These are phyloP conservation scores for Pristionchus maxplancki DNA, from an alignment of 2,888 invertebrate genomes.

Conservation along the genomic window DNA sequence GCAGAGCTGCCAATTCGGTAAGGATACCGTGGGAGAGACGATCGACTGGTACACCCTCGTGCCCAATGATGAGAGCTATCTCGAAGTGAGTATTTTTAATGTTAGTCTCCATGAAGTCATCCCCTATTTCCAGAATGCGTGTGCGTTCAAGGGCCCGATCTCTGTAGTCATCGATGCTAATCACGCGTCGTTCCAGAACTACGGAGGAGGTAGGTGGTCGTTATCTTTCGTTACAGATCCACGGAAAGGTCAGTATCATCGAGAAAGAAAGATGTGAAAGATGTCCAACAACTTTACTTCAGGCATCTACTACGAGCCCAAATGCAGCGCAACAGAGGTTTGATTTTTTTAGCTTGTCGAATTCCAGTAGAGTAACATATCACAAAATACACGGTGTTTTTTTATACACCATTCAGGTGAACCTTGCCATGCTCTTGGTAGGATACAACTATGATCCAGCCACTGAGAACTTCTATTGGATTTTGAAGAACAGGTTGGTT, in stretches of 20 bases:
- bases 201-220: conserved; percentile 73
- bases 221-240: too few relatives aligned
- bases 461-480: too few relatives aligned
- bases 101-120: background rate
- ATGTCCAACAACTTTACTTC: background rate
- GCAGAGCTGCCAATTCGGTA: background rate
- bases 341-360: too few relatives aligned
- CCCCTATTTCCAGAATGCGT: conserved; percentile 57
- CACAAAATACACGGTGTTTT: too few relatives aligned
- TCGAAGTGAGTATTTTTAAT: conserved; percentile 59
- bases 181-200: conserved; percentile 77
- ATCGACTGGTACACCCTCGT: conserved; percentile 78
- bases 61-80: conserved; percentile 72
- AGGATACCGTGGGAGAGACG: conserved; percentile 48
- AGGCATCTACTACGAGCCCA: conserved; percentile 78
- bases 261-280: background rate
- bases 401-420: too few relatives aligned
- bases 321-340: conserved; percentile 86
- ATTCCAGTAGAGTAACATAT: too few relatives aligned
- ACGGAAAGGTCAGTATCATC: too few relatives aligned
- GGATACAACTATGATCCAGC: too few relatives aligned
- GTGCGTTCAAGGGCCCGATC: conserved; percentile 77
- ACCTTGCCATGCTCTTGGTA: conserved; percentile 91
- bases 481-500: conserved; percentile 85
- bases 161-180: conserved; percentile 77